Evolutionary conservation across 1,140 invertebrate species (phyloP), one percentile per base, ranked within the genome.

Genomic region (Caerostris darwini): DNA sequence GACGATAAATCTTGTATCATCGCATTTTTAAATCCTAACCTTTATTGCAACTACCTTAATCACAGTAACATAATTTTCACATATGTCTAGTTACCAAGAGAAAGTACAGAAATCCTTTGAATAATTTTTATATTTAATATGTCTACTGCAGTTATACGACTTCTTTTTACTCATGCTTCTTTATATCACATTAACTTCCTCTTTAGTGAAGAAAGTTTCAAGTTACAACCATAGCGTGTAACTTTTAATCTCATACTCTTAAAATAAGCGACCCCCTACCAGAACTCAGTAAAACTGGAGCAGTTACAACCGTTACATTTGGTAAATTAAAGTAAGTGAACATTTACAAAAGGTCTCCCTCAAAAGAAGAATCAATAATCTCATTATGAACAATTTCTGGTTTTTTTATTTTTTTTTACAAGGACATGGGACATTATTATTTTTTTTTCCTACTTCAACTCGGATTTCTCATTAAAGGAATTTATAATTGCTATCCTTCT

Each of bases 401-500:
- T 77, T 50, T 77, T 77, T 77, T 10, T 50, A 34, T 71, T 8
- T 34, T 3, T 12, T 77, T 34, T 34, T 34, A 10, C 7, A 53
- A 77, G 71, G 71, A 77, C 71, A 50, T 50, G 71, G 12, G 71
- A 77, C 34, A 53, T 77, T 34, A 34, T 34, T 34, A 34, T 34
- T 77, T 77, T 77, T 77, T 61, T 53, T 50, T 10, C 3, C 7
- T 3, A 8, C 19, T 77, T 53, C 10, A 10, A 34, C 53, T 77
- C 71, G 71, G 34, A 77, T 77, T 77, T 77, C 71, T 77, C 71
- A 77, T 77, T 77, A 77, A 77, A 10, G 71, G 14, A 77, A 53
- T 50, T 77, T 77, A 53, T 77, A 53, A 77, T 77, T 77, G 53
- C 71, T 12, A 34, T 77, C 12, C 34, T 77, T 77, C 71, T 67